Evolutionary conservation across 2,113 vertebrate genomes (phyloP), one percentile per base, ranked within the genome.

Genomic region (Pelvicachromis taeniatus): DNA sequence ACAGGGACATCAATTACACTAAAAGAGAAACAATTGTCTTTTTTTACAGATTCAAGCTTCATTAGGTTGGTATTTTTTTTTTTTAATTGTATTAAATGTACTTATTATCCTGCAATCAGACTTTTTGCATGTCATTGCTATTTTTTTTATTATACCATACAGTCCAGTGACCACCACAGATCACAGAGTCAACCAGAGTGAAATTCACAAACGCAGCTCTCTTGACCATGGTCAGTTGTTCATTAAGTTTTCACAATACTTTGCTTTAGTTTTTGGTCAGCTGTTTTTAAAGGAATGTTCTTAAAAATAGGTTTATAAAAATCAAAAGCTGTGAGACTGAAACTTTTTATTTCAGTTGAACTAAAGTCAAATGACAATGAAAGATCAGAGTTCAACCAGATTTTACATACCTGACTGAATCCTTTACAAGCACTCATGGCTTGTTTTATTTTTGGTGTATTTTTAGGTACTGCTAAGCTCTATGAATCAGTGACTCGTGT

Each of bases 341-440:
- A 9, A 42, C 35, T 9, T 8, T 68, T 48, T 48, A 3, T 33
- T 33, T 59, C 56, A 59, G 56, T 59, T 68, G 12, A 42, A 42
- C 12, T 23, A 65, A 38, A 45, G 35, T 23, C 38, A 42, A 42
- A 14, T 68, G n/a, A 68, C 63, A 59, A 31, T 23, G 14, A 14
- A 35, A 63, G 0, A 21, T 65, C 0, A 7, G 35, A 14, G 5
- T 40, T 0, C 21, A 40, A 68, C 63, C n/a, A 42, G 0, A 0
- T 35, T 9, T 42, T 70, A 9, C 5, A 70, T 38, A 42, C 35
- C 7, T 42, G 12, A 23, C 2, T 23, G n/a, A 42, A 42, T 68
- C 63, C n/a, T 68, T 38, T 40, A 63, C 52, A 48, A 16, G 45
- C 4, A 48, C 56, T 61, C 31, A 5, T 61, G 17, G 31, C 58